A percentile compares a stretch with the other conserved stretches of the same genome.
Evolutionary conservation across 2,113 vertebrate species (phyloP).

Genomic region (Crotalus horridus): DNA sequence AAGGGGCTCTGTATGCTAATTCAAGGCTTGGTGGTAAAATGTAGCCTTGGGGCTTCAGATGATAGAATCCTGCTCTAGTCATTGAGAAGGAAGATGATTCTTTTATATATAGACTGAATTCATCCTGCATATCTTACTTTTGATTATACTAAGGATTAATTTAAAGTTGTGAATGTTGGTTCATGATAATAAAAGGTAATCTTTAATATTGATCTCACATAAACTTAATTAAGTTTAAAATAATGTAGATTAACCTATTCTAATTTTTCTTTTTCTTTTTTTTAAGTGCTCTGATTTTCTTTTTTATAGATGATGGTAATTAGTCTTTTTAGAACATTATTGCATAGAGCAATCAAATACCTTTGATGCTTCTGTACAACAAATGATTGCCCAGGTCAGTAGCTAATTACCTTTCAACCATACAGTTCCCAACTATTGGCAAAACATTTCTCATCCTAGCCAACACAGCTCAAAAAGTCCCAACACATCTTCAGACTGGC

Average conservation of each 20-base stretch:
- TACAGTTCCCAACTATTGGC: not conserved
- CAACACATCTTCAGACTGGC: not conserved
- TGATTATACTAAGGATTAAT: not conserved
- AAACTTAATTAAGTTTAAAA: conserved; percentile 54
- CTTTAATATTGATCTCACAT: conserved; percentile 33
- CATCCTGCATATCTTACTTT: not conserved
- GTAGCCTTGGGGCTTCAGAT: not conserved
- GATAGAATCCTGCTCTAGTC: not conserved
- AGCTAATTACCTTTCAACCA: not conserved
- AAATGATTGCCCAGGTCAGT: not conserved
- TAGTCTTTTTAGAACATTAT: conserved; percentile 29
- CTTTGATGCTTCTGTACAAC: not conserved
- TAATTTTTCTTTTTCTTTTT: not conserved
- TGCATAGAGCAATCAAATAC: conserved; percentile 1
- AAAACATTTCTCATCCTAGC: not conserved
- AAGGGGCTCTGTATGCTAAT: not conserved
- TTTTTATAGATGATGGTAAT: conserved; percentile 45
- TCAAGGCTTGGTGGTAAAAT: not conserved
- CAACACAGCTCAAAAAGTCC: not conserved
- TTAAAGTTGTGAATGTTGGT: not conserved
- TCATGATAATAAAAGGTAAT: conserved; percentile 26
- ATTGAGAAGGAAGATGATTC: not conserved
- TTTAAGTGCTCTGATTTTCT: not conserved
- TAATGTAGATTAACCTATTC: conserved; percentile 52
- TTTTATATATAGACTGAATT: not conserved